Percentiles rank a stretch among this genome's conserved stretches.
Evolutionary conservation across 2,113 vertebrate species (phyloP).

Genomic region (Salvator merianae): DNA sequence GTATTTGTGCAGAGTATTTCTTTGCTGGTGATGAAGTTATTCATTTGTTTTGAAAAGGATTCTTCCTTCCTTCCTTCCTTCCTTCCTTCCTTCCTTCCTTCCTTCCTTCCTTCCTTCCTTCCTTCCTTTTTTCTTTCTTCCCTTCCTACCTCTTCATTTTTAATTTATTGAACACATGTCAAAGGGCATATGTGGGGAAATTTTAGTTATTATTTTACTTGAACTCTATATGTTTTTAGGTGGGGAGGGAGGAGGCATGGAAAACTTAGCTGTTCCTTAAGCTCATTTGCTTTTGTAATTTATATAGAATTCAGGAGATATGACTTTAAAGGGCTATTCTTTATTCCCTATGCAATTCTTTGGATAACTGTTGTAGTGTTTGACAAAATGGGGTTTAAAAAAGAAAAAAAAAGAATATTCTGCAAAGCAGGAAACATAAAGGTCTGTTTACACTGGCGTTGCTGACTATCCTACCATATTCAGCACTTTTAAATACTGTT

Average conservation of each 20-base stretch:
- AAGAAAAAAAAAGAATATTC: slow-evolving; percentile 51
- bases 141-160: slow-evolving; percentile 82
- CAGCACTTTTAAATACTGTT: slow-evolving; percentile 86
- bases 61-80: slow-evolving; percentile 60
- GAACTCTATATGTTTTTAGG: slow-evolving; percentile 74
- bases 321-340: slow-evolving; percentile 84
- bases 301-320: slow-evolving; percentile 84
- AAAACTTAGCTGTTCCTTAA: slow-evolving; percentile 77
- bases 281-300: slow-evolving; percentile 80
- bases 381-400: slow-evolving; percentile 79
- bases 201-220: slow-evolving; percentile 80
- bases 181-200: slow-evolving; percentile 65
- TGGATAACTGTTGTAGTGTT: slow-evolving; percentile 81
- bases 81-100: slow-evolving; percentile 78
- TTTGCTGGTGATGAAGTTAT: background rate
- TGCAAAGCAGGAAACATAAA: slow-evolving; percentile 72
- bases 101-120: slow-evolving; percentile 75
- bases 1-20: background rate
- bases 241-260: slow-evolving; percentile 72
- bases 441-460: slow-evolving; percentile 83
- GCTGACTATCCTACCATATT: slow-evolving; percentile 82
- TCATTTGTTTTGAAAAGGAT: slow-evolving; percentile 30
- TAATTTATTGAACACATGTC: slow-evolving; percentile 81
- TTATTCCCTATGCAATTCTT: slow-evolving; percentile 88
- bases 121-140: slow-evolving; percentile 74